Base-by-base conservation (phyloP, 37 sponge, comb jelly and placozoan genomes). In the Sycon ciliatum region DNA sequence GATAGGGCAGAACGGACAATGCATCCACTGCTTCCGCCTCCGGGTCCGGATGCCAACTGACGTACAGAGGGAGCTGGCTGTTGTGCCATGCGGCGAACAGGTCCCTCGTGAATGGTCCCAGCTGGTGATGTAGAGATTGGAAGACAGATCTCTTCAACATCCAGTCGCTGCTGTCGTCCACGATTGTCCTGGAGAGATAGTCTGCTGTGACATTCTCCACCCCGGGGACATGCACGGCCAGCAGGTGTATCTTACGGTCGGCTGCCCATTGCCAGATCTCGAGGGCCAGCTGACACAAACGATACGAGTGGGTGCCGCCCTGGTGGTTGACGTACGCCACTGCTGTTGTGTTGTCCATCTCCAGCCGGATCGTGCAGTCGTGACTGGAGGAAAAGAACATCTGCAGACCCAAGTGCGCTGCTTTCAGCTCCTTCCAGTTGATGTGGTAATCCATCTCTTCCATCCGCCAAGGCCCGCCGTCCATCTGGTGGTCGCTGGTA, bases 11-110 rank as follows among this genome's bases (percentile, higher is more conserved):
- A 81, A 75, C 37, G 72, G 76, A 75, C n/a, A n/a, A n/a, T n/a
- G n/a, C n/a, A n/a, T n/a, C n/a, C n/a, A n/a, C n/a, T n/a, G n/a
- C n/a, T n/a, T 81, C 82, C 18, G 81, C 81, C 18, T 56, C 64
- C 20, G 68, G 68, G 29, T 77, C 69, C 22, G 57, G 39, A 27
- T 30, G 56, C 9, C 32, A 81, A 16, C 73, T 79, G 73, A 73
- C 54, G 72, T 33, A 78, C 61, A 52, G 57, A 3, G 32, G 33
- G 36, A 78, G 54, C 63, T 74, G 75, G 31, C 6, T 5, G 6
- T 74, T 74, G 31, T 36, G 63, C 4, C 62, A 5, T 20, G 75
- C 30, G 5, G 78, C 78, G 34, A 77, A 77, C 6, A 77, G 46
- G 53, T 75, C 66, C 33, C 20, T 42, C 1, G 3, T 1, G 2